Evolutionary conservation across 2,797 vertebrate genomes (phyloP), one percentile per base, ranked within the genome.

Genomic region (Brachymystax lenok): DNA sequence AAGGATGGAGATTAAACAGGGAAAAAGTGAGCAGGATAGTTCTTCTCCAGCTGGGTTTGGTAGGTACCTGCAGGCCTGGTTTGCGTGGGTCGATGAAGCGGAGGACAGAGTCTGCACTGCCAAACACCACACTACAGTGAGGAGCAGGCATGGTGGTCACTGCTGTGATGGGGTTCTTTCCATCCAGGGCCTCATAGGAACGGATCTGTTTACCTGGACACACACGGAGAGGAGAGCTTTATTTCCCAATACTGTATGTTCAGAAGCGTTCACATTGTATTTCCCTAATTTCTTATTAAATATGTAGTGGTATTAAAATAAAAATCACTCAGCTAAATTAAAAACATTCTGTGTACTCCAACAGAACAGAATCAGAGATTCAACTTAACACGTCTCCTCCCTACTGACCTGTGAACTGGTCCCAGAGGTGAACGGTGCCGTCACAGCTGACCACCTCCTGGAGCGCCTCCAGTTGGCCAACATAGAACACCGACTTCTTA

Each of bases 401-500:
- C 66, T 21, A 5, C 69, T 89, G 85, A 99, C 98, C 98, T 56
- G 96, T 98, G 88, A 95, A 98, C 83, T 98, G 96, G 92, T 99
- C 98, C 98, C 98, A 99, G 82, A 99, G 86, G 89, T 98, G 97
- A 73, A 99, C 92, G 0, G 95, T 95, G 13, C 98, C 97, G 1
- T 99, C 98, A n/a, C 98, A 99, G 95, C 98, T 99, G 84, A 99
- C 97, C n/a, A 97, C 94, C 0, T 97, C 94, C 91, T 98, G 98
- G 0, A 95, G 95, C 3, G 96, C 91, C 81, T 98, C 98, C 2
- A 99, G 93, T 85, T 98, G 97, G 81, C 96, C 95, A 5, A 97
- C 98, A 0, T 95, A 98, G 92, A 98, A 98, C 79, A 99, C 93
- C 0, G 97, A 97, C 79, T 98, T 99, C 76, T 95, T 95, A 91